Evolutionary conservation across 2,888 invertebrate species (phyloP), one percentile per base, ranked within the genome.

Genomic region (Therioaphis trifolii): DNA sequence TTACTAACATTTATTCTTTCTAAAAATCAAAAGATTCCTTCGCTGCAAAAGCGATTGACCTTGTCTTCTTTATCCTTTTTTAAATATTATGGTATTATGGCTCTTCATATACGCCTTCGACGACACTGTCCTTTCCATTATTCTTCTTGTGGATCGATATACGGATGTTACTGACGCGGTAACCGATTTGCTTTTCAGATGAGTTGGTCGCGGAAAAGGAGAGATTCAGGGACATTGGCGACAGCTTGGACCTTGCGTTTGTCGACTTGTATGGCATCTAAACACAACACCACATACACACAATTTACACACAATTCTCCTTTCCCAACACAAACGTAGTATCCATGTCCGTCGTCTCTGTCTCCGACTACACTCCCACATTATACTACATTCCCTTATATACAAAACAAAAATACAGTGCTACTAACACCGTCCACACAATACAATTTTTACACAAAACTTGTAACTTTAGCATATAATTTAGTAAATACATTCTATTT

Each of bases 201-300:
- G 96, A 96, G 90, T 93, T 96, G 89, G 95, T 96, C 89, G 93
- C 95, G 90, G 96, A 96, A 91, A 99, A 99, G 93, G 98, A 99
- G 92, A 97, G 97, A 90, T 99, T 98, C 97, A 99, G 98, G 93
- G 95, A 96, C 91, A 98, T 99, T 92, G 98, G 98, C 92, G 99
- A 99, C 93, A 99, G 99, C 91, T 93, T 99, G 93, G 99, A 99
- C 91, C 95, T 96, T 89, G 99, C 99, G 89, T 98, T 99, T 92
- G 96, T 97, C 91, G 92, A 92, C 88, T 89, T 92, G 88, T 91
- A 92, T 88, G 91, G 91, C 88, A 91, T 91, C 88, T 92, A 91
- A 90, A 87, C 85, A 85, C 77, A 84, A 74, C 55, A 75, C 29
- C 29, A 66, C 24, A 29, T 21, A 46, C n/a, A 72, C 27, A 52